Evolutionary conservation across 2,888 invertebrate species (phyloP).

Genomic region (Aphodius sticticus): DNA sequence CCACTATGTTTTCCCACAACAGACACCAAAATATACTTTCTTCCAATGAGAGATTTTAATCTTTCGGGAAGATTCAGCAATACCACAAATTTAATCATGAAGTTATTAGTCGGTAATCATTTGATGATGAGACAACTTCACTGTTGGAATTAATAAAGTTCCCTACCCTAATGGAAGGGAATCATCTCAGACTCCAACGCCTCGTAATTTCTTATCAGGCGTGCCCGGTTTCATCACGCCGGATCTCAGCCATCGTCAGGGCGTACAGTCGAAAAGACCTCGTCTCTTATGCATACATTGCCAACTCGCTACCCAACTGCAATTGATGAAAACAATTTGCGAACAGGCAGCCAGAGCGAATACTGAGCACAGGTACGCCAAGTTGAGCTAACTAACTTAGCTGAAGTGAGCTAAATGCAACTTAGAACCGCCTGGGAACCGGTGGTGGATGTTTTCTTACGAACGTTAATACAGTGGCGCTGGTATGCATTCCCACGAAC

Average conservation of each 20-base stretch:
- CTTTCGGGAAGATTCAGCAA: no score
- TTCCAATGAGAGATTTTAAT: no score
- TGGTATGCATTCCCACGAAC: slow-evolving; percentile 6
- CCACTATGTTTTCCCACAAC: no score
- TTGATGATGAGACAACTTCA: no score
- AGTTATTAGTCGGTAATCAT: no score
- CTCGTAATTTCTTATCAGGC: neutral
- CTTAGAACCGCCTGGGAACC: slow-evolving; percentile 18
- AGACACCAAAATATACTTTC: no score
- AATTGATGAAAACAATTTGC: slow-evolving; percentile 20
- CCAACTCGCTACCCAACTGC: slow-evolving; percentile 18
- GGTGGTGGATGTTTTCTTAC: slow-evolving; percentile 16
- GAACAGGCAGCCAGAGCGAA: neutral
- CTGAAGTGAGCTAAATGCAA: slow-evolving; percentile 20
- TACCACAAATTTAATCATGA: no score
- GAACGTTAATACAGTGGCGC: neutral
- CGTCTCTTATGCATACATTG: slow-evolving; percentile 20
- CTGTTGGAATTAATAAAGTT: no score
- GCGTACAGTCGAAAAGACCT: neutral
- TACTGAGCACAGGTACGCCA: neutral
- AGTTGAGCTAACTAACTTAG: slow-evolving; percentile 7
- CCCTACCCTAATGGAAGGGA: neutral
- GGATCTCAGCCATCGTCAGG: neutral
- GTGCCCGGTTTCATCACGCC: neutral
- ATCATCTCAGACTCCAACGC: neutral